Conservation (phyloP, 2,113 vertebrate genomes). For the Carassius carassius region DNA sequence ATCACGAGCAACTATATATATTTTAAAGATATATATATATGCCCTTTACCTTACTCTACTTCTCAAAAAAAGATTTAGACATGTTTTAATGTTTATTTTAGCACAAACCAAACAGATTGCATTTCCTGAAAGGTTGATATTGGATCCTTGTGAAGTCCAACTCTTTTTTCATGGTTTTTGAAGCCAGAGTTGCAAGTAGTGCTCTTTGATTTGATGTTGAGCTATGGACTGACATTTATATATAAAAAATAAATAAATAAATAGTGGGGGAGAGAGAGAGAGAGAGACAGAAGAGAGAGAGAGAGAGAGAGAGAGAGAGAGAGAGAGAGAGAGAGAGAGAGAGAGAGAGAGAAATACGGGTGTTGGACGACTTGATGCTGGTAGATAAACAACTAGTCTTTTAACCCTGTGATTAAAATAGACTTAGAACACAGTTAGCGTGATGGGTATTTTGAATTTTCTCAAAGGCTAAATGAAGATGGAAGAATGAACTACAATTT, state of each 20-base stretch:
- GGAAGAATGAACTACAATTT: constrained; percentile 35
- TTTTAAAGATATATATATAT: not conserved
- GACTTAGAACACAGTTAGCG: constrained; percentile 4
- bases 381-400: constrained; percentile 15
- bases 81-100: not conserved
- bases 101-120: not conserved
- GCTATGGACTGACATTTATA: constrained; percentile 42
- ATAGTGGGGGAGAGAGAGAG: not conserved
- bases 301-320: not conserved
- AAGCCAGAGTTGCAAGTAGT: constrained; percentile 31
- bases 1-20: not conserved
- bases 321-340: not conserved
- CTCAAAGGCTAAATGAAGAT: constrained; percentile 21
- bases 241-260: not conserved
- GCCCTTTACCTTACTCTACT: not conserved
- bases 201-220: constrained; percentile 46
- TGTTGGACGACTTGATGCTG: not conserved
- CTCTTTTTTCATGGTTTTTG: constrained; percentile 36
- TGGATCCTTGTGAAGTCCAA: constrained; percentile 27
- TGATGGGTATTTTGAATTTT: constrained; percentile 16
- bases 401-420: constrained; percentile 34
- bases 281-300: not conserved
- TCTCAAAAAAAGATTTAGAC: not conserved
- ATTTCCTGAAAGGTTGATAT: constrained; percentile 24
- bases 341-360: not conserved